Evolutionary conservation across 2,113 vertebrate species (phyloP).

Genomic region (Mus pahari): DNA sequence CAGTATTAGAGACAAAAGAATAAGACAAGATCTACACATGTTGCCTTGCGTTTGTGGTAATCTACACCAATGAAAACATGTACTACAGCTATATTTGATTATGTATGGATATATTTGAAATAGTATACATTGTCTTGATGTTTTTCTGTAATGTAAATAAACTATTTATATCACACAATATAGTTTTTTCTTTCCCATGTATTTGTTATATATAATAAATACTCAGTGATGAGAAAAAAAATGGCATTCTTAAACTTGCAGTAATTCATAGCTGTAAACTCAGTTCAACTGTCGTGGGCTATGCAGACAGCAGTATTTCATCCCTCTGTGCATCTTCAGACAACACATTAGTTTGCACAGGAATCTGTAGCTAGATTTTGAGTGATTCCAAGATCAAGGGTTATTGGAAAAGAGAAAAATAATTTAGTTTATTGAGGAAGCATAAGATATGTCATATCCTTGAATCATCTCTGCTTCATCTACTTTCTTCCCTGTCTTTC

Average conservation of each 20-base stretch:
- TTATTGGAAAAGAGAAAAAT: conserved; percentile 88
- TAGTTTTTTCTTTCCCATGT: conserved; percentile 93
- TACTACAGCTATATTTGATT: conserved; percentile 98
- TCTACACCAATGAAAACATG: conserved; percentile 98
- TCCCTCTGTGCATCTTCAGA: conserved; percentile 84
- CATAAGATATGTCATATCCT: conserved; percentile 87
- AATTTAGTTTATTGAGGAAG: conserved; percentile 86
- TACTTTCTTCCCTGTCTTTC: conserved; percentile 83
- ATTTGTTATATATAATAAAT: conserved; percentile 95
- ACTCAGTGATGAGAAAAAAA: conserved; percentile 91
- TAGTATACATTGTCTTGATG: conserved; percentile 99
- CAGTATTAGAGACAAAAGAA: conserved; percentile 90
- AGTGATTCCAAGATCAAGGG: conserved; percentile 86
- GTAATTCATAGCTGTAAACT: conserved; percentile 83
- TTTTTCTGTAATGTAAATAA: conserved; percentile 99
- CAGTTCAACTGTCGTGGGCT: conserved; percentile 10
- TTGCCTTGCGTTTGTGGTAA: conserved; percentile 99
- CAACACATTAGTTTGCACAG: conserved; percentile 82
- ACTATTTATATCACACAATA: conserved; percentile 99
- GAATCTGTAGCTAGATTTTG: conserved; percentile 85
- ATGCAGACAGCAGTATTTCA: conserved; percentile 74
- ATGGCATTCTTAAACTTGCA: conserved; percentile 88
- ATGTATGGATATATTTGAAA: conserved; percentile 99
- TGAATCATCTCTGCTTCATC: conserved; percentile 86
- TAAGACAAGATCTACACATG: conserved; percentile 94